A percentile compares a stretch with the other conserved stretches of the same genome.
Conservation (phyloP, 2,888 invertebrate genomes). For the Acleris cristana region DNA sequence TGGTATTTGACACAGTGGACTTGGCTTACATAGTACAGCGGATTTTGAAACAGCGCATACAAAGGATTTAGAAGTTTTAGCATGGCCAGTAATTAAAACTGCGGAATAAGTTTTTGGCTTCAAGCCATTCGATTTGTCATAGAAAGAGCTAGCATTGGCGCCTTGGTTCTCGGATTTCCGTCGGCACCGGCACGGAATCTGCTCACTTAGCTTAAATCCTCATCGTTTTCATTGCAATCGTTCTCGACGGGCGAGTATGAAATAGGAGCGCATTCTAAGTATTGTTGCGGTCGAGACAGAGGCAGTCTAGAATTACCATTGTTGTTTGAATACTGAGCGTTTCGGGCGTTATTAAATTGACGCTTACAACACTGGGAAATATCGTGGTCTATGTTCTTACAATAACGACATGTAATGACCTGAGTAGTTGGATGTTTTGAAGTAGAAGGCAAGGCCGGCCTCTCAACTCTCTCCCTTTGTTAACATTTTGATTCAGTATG, state of each 20-base stretch:
- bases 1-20: background rate
- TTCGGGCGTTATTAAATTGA: constrained; percentile 11
- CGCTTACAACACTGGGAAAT: constrained; percentile 22
- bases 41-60: background rate
- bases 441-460: background rate
- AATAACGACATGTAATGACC: background rate
- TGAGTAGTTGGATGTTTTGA: background rate
- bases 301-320: background rate
- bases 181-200: constrained; percentile 6
- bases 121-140: background rate
- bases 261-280: constrained; percentile 1
- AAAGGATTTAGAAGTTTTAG: background rate
- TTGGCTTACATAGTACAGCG: background rate
- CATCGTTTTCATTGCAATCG: background rate
- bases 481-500: background rate
- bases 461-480: background rate
- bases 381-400: constrained; percentile 14
- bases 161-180: background rate
- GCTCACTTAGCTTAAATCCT: constrained; percentile 12
- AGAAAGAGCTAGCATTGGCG: background rate
- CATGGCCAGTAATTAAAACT: background rate
- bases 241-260: background rate
- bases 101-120: background rate
- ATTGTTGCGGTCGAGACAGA: background rate
- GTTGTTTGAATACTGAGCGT: constrained; percentile 4